A percentile compares a stretch with the other conserved stretches of the same genome.
phyloP scores from a whole-genome alignment of 2,888 invertebrate genomes.

The Rhopalosiphum nymphaeae region DNA sequence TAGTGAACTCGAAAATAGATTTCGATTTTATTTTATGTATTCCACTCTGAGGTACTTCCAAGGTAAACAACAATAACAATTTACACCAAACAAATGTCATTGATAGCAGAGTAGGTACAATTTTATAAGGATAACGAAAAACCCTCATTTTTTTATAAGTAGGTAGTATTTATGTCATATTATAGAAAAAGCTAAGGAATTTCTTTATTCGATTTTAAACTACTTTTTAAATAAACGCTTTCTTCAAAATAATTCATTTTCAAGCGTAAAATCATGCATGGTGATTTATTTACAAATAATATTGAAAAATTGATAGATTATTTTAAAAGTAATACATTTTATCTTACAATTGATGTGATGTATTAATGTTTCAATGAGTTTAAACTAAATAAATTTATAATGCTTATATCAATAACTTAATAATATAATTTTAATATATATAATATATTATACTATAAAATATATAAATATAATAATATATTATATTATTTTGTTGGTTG shows the following conservation, averaged over 20 bases:
- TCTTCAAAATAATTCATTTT: neutral
- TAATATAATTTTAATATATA: neutral
- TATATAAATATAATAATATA: too few relatives aligned
- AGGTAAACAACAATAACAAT: neutral
- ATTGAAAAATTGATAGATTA: too few relatives aligned
- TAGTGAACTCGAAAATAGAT: neutral
- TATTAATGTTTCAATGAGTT: neutral
- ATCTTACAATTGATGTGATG: neutral
- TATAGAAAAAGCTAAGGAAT: neutral
- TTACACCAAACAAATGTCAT: neutral
- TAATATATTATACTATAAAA: too few relatives aligned
- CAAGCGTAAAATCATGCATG: neutral
- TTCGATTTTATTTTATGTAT: neutral
- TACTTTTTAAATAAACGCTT: neutral
- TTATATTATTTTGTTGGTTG: too few relatives aligned
- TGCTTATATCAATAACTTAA: neutral
- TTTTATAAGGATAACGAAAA: neutral
- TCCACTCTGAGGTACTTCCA: neutral
- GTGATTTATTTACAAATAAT: neutral
- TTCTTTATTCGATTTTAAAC: neutral
- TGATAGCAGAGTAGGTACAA: neutral
- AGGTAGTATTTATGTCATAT: neutral
- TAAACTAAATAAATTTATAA: neutral
- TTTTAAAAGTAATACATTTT: neutral
- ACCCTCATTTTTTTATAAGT: neutral